These are phyloP conservation scores for Tricholauxania praeusta DNA, from an alignment of 2,888 invertebrate genomes.

Conservation along the genomic window DNA sequence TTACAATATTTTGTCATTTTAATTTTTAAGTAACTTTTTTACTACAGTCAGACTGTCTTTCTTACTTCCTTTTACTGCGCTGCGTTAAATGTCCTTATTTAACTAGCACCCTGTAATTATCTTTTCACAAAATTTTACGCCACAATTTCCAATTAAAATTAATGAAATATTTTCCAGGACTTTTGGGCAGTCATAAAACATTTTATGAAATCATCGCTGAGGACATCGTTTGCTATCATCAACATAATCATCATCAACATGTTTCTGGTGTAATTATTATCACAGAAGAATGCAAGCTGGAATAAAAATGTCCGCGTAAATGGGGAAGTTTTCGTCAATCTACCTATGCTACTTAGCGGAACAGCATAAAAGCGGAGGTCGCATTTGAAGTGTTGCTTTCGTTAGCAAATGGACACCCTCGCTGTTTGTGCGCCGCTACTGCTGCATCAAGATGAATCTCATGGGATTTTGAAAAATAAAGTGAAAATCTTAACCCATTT, in stretches of 20 bases:
- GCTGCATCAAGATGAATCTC: not conserved
- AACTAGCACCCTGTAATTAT: constrained; percentile 57
- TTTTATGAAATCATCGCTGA: constrained; percentile 46
- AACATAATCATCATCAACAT: constrained; percentile 56
- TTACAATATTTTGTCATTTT: constrained; percentile 44
- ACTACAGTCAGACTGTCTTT: too few relatives aligned
- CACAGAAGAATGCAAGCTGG: not conserved
- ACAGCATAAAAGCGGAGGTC: constrained; percentile 6
- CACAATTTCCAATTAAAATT: constrained; percentile 66
- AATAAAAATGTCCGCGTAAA: not conserved
- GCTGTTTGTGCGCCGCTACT: not conserved
- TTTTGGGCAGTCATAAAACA: constrained; percentile 57
- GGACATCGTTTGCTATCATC: not conserved
- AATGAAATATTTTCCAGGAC: constrained; percentile 62
- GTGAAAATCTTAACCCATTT: too few relatives aligned
- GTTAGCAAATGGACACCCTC: constrained; percentile 24
- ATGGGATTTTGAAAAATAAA: not conserved
- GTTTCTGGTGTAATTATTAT: constrained; percentile 4
- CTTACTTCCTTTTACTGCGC: not conserved
- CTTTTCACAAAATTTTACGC: constrained; percentile 55
- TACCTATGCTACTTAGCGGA: not conserved
- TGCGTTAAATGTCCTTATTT: constrained; percentile 1
- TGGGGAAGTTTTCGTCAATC: not conserved
- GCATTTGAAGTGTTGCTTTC: constrained; percentile 4
- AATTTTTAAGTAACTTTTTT: constrained; percentile 53